Conservation (phyloP, 2,888 invertebrate genomes). For the Cactoblastis cactorum region DNA sequence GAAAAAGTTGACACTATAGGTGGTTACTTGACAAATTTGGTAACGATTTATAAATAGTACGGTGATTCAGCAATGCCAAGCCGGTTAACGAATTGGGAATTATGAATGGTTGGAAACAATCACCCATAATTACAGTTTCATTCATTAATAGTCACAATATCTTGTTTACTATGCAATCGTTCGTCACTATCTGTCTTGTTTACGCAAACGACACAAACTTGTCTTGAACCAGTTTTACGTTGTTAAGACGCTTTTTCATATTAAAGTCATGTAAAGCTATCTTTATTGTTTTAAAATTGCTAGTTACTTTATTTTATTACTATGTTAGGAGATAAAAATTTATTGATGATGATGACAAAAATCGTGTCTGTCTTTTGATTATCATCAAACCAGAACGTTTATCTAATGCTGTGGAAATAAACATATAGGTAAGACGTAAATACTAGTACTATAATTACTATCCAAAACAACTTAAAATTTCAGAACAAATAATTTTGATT, state of each 20-base stretch:
- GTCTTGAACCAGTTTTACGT: not conserved
- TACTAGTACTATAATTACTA: too few species aligned
- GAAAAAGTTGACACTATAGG: too few species aligned
- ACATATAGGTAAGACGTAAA: too few species aligned
- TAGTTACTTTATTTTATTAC: not conserved
- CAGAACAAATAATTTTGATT: too few species aligned
- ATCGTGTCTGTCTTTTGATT: too few species aligned
- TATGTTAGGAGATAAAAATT: too few species aligned
- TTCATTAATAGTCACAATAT: conserved; percentile 15
- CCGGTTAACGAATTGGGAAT: not conserved
- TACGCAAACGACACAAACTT: not conserved
- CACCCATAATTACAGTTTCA: not conserved
- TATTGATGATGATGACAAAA: too few species aligned
- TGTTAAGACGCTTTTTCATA: not conserved
- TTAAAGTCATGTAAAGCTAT: not conserved
- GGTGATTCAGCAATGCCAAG: not conserved
- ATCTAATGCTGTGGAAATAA: too few species aligned
- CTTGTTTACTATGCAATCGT: conserved; percentile 5
- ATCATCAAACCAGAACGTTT: too few species aligned
- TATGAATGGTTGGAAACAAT: not conserved
- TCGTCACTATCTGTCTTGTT: not conserved
- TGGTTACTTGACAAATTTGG: too few species aligned
- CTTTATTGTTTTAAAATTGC: conserved; percentile 2
- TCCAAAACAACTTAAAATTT: too few species aligned
- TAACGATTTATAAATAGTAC: too few species aligned